Evolutionary conservation across 2,113 vertebrate species (phyloP).

Genomic region (Engraulis encrasicolus): DNA sequence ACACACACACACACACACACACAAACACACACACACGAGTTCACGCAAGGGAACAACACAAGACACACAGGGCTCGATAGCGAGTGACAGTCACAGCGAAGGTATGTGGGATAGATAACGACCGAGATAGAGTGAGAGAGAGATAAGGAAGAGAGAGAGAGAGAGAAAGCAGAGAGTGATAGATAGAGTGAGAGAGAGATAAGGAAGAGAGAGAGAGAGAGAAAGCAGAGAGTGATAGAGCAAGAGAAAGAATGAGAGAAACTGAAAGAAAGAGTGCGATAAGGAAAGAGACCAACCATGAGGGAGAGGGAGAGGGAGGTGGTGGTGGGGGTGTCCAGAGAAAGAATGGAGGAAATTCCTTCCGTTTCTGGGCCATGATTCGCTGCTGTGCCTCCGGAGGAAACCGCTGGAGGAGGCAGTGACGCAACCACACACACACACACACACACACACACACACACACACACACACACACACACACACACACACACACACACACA

Average conservation of each 20-base stretch:
- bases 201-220: neutral
- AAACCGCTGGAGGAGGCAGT: neutral
- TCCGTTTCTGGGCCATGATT: neutral
- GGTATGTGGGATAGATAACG: no score
- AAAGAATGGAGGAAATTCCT: conserved; percentile 30
- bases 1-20: no score
- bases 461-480: no score
- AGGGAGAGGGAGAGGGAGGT: neutral
- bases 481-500: neutral
- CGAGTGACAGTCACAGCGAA: no score
- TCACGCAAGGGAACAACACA: no score
- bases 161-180: neutral
- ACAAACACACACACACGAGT: no score
- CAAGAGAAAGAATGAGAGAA: neutral
- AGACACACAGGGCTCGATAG: no score
- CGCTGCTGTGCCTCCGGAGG: conserved; percentile 1
- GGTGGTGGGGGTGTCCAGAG: neutral
- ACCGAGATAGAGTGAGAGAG: no score
- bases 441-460: no score
- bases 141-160: neutral
- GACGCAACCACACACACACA: neutral
- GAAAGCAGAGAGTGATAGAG: no score
- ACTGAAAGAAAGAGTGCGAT: neutral
- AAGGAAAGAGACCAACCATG: neutral
- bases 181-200: neutral